Base-by-base conservation (phyloP, 2,797 vertebrate genomes). In the Parauchenoglanis punctatus region DNA sequence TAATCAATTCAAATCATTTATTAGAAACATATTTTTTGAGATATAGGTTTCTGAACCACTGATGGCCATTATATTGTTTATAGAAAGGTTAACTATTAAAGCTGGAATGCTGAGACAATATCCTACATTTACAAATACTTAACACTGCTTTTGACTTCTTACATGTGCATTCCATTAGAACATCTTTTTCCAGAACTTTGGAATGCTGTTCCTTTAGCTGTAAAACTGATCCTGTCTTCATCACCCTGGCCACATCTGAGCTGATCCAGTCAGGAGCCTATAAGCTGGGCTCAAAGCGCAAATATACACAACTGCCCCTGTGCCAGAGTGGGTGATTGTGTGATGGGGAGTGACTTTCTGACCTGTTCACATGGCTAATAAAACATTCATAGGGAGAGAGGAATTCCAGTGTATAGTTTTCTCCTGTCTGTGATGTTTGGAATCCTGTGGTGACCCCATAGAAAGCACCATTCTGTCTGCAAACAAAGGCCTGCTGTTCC, bases 401-500 rank as follows among this genome's bases (percentile, higher is more conserved):
- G 96, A 96, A 95, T 96, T 95, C 94, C 95, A 94, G 94, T 92
- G 94, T 95, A 94, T 96, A 93, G 93, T 95, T 94, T 93, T 90
- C 92, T 93, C 93, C 93, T 92, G 94, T 95, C 95, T 95, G 93
- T 94, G 96, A 95, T 94, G 92, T 95, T 93, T 93, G 93, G 94
- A 95, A 95, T 95, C 96, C 96, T 95, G 95, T 93, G 94, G 95
- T 94, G 96, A 96, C 96, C 95, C 95, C 95, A 96, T 94, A 95
- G 95, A 96, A 96, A 93, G 96, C 95, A 95, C 95, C 96, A 96
- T 97, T 97, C 95, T 96, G 94, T 95, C 94, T 86, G 86, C 92
- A 95, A 95, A 97, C 96, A 97, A 97, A 97, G 93, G 91, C 94
- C 92, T 94, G 96, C 96, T 97, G 96, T 97, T 96, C 92, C 91